Percentiles rank a stretch among this genome's conserved stretches.
Conservation (phyloP, 2,888 invertebrate species). For the Alviniconcha strummeri region DNA sequence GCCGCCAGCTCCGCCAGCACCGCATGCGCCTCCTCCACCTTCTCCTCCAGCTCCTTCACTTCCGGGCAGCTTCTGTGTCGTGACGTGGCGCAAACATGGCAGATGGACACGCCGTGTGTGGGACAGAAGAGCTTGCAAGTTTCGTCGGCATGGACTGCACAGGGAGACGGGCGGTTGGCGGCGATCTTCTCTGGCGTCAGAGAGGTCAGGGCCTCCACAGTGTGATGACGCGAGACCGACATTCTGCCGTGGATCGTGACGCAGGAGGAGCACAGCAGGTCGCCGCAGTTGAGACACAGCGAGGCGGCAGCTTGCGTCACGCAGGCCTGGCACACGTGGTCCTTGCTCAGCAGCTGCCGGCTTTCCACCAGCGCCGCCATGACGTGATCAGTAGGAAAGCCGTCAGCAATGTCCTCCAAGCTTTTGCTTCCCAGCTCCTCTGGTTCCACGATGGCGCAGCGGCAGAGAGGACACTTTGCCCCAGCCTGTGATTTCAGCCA, state of each 20-base stretch:
- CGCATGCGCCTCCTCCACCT: background rate
- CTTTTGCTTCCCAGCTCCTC: background rate
- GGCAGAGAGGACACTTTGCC: slow-evolving; percentile 8
- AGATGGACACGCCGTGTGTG: background rate
- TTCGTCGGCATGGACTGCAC: background rate
- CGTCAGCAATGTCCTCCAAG: slow-evolving; percentile 1
- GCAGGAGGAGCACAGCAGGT: background rate
- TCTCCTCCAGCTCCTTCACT: background rate
- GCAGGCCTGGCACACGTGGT: background rate
- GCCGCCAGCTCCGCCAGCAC: slow-evolving; percentile 10
- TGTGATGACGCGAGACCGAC: background rate
- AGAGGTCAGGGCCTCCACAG: background rate
- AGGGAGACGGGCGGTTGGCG: background rate
- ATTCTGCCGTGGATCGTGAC: background rate
- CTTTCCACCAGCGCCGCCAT: background rate
- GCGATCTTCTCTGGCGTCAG: slow-evolving; percentile 9
- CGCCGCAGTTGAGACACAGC: background rate
- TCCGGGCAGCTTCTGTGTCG: slow-evolving; percentile 1
- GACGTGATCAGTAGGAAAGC: slow-evolving; percentile 1
- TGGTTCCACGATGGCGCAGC: slow-evolving; percentile 4
- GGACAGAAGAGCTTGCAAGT: background rate
- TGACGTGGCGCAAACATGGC: slow-evolving; percentile 1
- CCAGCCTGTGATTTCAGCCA: background rate
- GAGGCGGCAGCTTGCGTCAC: background rate
- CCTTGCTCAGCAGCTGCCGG: background rate